Conservation (phyloP, 2,797 vertebrate genomes). For the Anguilla obscura region DNA sequence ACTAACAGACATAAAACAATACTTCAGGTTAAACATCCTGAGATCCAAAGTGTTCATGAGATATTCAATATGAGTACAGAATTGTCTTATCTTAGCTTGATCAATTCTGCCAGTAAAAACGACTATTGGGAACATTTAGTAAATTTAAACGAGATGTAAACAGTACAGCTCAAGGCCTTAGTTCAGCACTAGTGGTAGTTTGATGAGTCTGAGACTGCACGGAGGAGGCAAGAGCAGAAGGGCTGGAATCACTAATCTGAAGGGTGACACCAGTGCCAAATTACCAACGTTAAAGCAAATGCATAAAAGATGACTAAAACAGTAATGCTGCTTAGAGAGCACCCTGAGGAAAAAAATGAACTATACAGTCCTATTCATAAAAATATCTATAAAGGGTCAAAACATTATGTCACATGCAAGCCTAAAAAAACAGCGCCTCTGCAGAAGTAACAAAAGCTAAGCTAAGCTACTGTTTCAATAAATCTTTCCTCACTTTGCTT, state of each 20-base stretch:
- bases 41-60: not conserved
- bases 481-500: constrained; percentile 35
- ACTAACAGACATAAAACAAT: not conserved
- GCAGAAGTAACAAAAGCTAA: constrained; percentile 20
- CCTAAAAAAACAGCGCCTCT: not conserved
- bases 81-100: not conserved
- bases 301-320: not conserved
- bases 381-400: constrained; percentile 13
- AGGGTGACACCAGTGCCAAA: not conserved
- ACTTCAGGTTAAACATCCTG: not conserved
- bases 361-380: not conserved
- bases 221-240: not conserved
- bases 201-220: not conserved
- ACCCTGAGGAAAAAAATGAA: not conserved
- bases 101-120: not conserved
- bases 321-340: not conserved
- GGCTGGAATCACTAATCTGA: not conserved
- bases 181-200: not conserved
- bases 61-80: not conserved
- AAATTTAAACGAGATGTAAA: not conserved
- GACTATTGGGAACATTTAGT: not conserved
- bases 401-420: constrained; percentile 32
- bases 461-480: constrained; percentile 32
- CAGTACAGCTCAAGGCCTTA: not conserved
- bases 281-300: not conserved